Base-by-base conservation (phyloP, 2,113 vertebrate species). In the Ceyx melanurus region DNA sequence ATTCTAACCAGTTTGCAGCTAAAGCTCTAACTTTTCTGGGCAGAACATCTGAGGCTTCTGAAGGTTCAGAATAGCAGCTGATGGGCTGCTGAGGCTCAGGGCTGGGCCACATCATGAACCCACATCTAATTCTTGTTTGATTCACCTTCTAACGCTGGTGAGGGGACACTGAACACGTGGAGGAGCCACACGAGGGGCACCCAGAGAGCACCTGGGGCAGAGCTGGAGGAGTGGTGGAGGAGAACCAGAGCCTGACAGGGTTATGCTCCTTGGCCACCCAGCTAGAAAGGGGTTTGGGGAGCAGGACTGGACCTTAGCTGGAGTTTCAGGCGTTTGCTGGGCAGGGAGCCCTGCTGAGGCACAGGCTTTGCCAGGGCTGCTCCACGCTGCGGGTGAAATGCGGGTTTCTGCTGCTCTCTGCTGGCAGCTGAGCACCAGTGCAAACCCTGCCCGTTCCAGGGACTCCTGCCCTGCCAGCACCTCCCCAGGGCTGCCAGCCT, bases 341-440 rank as follows among this genome's bases (percentile, higher is more conserved):
- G n/a, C 37, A 0, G 35, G 1, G 53, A 14, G 3, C 53, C 15
- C 12, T 31, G 16, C 35, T 10, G 15, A 29, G 61, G 20, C 3
- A 8, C 48, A 10, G 61, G 20, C 56, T 42, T 3, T 3, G 14
- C 8, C 33, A 22, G 68, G 54, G 10, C 13, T 60, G 13, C 3
- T 2, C 10, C 46, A 14, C 10, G 67, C 33, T 17, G 58, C 62
- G 22, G n/a, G 21, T 50, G 73, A 96, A 95, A 85, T 40, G 54
- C 87, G 80, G 95, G 68, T 82, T 93, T 82, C 37, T 96, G 95
- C 92, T 94, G 89, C 97, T 80, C 97, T 96, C 97, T 98, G 91
- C 97, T 97, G 98, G 97, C 54, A 7, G 74, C 72, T 10, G 2
- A 21, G 84, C 46, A 28, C 81, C 35, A 92, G 18, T 93, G 67